phyloP scores from a whole-genome alignment of 2,888 invertebrate genomes.

The Macrosoma leucophasiata region DNA sequence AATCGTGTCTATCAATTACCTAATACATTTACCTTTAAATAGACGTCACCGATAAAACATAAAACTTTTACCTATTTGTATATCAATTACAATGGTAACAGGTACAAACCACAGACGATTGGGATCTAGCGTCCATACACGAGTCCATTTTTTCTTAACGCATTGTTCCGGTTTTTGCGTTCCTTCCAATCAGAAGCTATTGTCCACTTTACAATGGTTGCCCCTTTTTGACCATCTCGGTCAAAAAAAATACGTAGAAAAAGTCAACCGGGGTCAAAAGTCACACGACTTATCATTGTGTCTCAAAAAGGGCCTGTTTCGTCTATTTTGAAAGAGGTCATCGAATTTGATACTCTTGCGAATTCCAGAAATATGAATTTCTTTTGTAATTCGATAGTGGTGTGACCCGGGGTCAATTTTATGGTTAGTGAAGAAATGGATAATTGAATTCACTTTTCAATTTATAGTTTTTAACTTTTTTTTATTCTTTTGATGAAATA shows the following conservation, averaged over 20 bases:
- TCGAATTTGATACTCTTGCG: conserved; percentile 18
- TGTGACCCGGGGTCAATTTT: conserved; percentile 61
- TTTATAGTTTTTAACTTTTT: too few relatives aligned
- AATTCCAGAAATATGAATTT: conserved; percentile 49
- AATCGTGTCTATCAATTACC: too few relatives aligned
- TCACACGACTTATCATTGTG: conserved; percentile 34
- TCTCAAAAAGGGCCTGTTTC: conserved; percentile 33
- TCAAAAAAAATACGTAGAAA: conserved; percentile 39
- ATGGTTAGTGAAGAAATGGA: conserved; percentile 20
- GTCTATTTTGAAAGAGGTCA: conserved; percentile 10
- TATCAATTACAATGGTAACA: too few relatives aligned
- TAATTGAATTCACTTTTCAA: too few relatives aligned
- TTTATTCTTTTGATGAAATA: too few relatives aligned
- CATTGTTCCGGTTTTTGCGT: conserved; percentile 41
- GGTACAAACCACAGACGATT: too few relatives aligned
- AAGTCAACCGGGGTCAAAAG: conserved; percentile 46
- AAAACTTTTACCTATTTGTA: too few relatives aligned
- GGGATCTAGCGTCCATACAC: too few relatives aligned
- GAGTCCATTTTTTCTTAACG: too few relatives aligned
- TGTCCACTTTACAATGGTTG: conserved; percentile 51
- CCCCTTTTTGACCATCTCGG: conserved; percentile 50
- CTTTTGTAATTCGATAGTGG: conserved; percentile 53
- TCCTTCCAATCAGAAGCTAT: conserved; percentile 54
- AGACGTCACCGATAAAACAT: too few relatives aligned
- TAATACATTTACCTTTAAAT: too few relatives aligned